Conservation (phyloP, 2,888 invertebrate species). For the Eueremaeus valkanovi region DNA sequence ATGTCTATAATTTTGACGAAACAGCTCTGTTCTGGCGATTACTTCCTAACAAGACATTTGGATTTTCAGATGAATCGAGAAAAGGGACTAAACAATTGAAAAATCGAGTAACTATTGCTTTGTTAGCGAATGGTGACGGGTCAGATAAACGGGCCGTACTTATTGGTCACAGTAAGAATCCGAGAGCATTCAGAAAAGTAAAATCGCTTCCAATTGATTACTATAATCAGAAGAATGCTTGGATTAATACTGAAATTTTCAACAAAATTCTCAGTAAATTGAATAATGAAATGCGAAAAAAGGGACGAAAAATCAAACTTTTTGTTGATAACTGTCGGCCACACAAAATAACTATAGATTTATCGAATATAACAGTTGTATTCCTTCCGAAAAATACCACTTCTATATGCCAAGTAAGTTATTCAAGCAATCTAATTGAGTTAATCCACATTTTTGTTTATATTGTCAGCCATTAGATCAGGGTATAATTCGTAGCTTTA, state of each 20-base stretch:
- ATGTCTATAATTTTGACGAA: no score
- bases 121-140: not conserved
- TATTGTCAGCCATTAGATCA: constrained; percentile 9
- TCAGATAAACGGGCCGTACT: not conserved
- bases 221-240: constrained; percentile 6
- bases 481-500: not conserved
- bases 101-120: not conserved
- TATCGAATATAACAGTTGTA: not conserved
- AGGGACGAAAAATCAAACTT: not conserved
- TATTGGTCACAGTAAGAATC: not conserved
- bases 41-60: not conserved
- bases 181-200: not conserved
- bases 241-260: not conserved
- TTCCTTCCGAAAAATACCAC: not conserved
- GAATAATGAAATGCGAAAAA: not conserved
- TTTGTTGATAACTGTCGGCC: not conserved
- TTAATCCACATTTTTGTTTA: no score
- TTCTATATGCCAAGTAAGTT: not conserved
- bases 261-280: not conserved
- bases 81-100: not conserved
- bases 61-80: not conserved
- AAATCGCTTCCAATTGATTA: not conserved
- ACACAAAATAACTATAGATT: not conserved
- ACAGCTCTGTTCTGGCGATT: not conserved
- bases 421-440: no score